These are phyloP conservation scores for Mormyrops boulengeri DNA, from an alignment of 2,797 vertebrate species.

Conservation along the genomic window DNA sequence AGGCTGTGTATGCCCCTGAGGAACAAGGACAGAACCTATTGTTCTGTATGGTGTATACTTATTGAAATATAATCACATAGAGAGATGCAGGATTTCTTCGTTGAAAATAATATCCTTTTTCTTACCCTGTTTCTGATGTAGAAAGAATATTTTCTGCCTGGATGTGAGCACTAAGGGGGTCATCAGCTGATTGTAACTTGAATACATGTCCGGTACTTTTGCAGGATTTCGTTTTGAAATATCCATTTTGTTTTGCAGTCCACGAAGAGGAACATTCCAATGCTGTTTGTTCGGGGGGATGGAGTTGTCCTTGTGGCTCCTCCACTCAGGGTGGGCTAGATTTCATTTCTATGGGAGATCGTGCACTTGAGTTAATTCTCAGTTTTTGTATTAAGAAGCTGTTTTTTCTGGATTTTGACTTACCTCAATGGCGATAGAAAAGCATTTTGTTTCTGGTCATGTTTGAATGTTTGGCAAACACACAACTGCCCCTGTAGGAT, in stretches of 20 bases:
- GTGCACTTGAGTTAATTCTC: not conserved
- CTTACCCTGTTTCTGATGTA: not conserved
- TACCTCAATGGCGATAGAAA: not conserved
- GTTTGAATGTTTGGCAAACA: slow-evolving; percentile 11
- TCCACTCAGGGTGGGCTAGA: slow-evolving; percentile 84
- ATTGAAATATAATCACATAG: not conserved
- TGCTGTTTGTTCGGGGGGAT: slow-evolving; percentile 96
- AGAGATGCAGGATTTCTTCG: not conserved
- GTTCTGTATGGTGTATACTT: not conserved
- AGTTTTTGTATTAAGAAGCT: not conserved
- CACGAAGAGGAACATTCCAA: slow-evolving; percentile 96
- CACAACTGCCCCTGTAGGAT: not conserved
- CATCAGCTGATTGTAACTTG: not conserved
- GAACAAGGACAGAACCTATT: not conserved
- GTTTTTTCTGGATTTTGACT: slow-evolving; percentile 24
- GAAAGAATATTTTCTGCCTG: not conserved
- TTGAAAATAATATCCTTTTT: not conserved
- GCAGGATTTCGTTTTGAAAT: slow-evolving; percentile 2
- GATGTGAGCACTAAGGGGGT: not conserved
- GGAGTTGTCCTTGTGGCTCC: slow-evolving; percentile 96
- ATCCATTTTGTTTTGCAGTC: slow-evolving; percentile 63
- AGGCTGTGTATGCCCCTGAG: not conserved
- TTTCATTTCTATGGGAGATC: slow-evolving; percentile 26
- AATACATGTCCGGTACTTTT: not conserved
- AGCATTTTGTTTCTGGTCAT: slow-evolving; percentile 14